Evolutionary conservation across 2,888 invertebrate genomes (phyloP), one percentile per base, ranked within the genome.

Genomic region (Tetragonula carbonaria): DNA sequence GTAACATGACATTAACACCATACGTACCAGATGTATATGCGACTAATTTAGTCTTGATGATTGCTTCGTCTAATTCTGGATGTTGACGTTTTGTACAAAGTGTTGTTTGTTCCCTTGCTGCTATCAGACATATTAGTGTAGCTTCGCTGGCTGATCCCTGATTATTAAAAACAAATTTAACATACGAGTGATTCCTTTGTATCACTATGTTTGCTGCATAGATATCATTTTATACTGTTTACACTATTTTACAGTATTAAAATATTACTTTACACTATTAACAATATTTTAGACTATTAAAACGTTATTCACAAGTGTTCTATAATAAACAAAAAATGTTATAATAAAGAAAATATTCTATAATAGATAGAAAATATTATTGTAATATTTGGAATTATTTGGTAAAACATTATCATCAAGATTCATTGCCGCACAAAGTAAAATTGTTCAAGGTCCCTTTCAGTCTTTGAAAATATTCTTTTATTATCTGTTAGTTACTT

Each of bases 121-220:
- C 97, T 80, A 99, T 94, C 4, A 99, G 95, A 13, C 97, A 97
- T 5, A 99, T 96, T 8, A 98, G 94, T 0, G 98, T 98, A 0
- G 98, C 96, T 95, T 99, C 99, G 93, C 98, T 98, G 4, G 98
- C 99, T 0, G 98, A 98, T 72, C 98, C 97, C 97, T 97, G 94
- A 71, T 95, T 95, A 87, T n/a, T 14, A 59, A 5, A 18, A 59
- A 23, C 23, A 8, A 23, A 23, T 62, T 62, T 8, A 3, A 23
- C 8, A 16, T 8, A 62, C 23, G 16, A 62, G 23, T 23, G 14
- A 3, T 57, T 57, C n/a, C 13, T 57, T 57, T 11, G 2, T 2
- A 23, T n/a, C 4, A n/a, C 14, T 14, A 0, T n/a, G 33, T 14
- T 2, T 38, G 14, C 14, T 13, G 5, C 21, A n/a, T 57, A n/a